Base-by-base conservation (phyloP, 2,113 vertebrate genomes). In the Notarius quadriscutis region DNA sequence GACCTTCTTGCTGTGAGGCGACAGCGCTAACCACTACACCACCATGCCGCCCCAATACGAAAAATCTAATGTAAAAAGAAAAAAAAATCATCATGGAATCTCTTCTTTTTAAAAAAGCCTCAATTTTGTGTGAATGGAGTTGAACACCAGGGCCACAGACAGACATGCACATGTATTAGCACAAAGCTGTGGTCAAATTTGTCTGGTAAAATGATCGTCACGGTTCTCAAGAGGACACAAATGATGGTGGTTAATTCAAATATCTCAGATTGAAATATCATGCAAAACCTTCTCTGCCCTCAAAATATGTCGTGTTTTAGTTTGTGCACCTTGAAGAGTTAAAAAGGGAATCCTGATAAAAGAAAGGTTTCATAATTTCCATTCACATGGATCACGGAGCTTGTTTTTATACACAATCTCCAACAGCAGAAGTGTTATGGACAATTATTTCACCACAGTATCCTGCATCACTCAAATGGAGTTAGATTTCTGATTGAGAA, bases 181-280 rank as follows among this genome's bases (percentile, higher is more conserved):
- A 83, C 4, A 34, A 84, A 84, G 72, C 85, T 88, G 91, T 86
- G 94, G 93, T 94, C 91, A 89, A 89, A 91, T 91, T 92, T 91
- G 89, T 91, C 91, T 90, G 92, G 90, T 92, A 90, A 93, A 91
- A 92, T 93, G 89, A 92, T 85, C 90, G 91, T 94, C 94, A 95
- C 90, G 94, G 93, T 93, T 93, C 89, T 87, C 63, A 93, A 92
- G 85, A 84, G 77, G 87, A 95, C 92, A 92, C 94, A 95, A 94
- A 94, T 92, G 92, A 85, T 88, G 89, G 93, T 65, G 95, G 94
- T 90, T 91, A 91, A 96, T 94, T 95, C 94, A 95, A 95, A 95
- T 41, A 87, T 10, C 80, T 78, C 48, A 86, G 86, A 94, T 93
- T 94, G 89, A 95, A 95, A 95, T 94, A 84, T 77, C 83, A 96